phyloP scores from a whole-genome alignment of 2,888 invertebrate genomes.

The Ornithoptera priamus region DNA sequence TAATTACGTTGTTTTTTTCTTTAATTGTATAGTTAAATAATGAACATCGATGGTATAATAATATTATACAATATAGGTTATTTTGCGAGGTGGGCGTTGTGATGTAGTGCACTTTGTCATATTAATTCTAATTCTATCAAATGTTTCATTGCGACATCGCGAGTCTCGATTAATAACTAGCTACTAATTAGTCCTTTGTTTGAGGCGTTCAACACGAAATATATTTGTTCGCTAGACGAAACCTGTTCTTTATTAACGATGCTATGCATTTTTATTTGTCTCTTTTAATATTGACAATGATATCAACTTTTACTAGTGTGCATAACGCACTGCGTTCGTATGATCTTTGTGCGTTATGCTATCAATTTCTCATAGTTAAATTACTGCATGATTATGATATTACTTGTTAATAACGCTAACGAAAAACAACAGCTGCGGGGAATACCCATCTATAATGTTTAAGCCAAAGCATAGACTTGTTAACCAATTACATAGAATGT shows the following conservation, averaged over 20 bases:
- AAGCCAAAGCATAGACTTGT: no score
- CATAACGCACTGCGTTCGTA: not conserved
- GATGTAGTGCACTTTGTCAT: not conserved
- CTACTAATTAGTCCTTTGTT: slow-evolving; percentile 27
- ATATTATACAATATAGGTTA: slow-evolving; percentile 13
- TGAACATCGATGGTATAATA: slow-evolving; percentile 3
- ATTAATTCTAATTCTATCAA: slow-evolving; percentile 3
- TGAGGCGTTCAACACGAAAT: slow-evolving; percentile 10
- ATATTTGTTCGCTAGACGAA: slow-evolving; percentile 7
- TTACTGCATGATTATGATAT: no score
- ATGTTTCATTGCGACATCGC: not conserved
- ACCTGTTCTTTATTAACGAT: slow-evolving; percentile 20
- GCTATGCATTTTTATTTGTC: slow-evolving; percentile 1
- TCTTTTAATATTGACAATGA: not conserved
- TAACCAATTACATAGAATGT: no score
- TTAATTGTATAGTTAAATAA: slow-evolving; percentile 14
- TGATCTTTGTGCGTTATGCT: not conserved
- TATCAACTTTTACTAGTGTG: not conserved
- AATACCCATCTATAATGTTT: no score
- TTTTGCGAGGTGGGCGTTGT: slow-evolving; percentile 13
- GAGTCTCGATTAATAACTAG: slow-evolving; percentile 4
- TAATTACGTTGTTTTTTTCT: slow-evolving; percentile 17
- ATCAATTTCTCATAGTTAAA: not conserved
- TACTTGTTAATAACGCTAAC: no score
- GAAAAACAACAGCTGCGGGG: no score